A percentile compares a stretch with the other conserved stretches of the same genome.
Conservation (phyloP, 2,888 invertebrate species). For the Gryllus longicercus region DNA sequence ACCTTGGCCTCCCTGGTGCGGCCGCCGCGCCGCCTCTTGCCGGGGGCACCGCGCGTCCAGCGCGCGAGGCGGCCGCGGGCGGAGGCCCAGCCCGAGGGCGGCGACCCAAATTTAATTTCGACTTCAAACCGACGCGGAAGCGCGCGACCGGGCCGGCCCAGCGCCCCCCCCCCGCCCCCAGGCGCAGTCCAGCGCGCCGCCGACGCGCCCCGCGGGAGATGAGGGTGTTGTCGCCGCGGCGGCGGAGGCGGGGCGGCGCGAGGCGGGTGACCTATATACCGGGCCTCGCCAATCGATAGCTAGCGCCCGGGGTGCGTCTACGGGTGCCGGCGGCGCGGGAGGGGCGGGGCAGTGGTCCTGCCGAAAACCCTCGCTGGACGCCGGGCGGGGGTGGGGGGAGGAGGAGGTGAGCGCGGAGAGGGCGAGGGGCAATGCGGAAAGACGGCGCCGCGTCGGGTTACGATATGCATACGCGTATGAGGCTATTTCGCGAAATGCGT, state of each 20-base stretch:
- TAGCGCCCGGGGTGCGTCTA: neutral
- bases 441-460: too few species aligned
- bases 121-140: neutral
- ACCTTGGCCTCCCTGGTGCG: too few species aligned
- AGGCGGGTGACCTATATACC: neutral
- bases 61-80: too few species aligned
- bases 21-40: too few species aligned
- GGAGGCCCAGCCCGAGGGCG: neutral
- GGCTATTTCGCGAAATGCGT: too few species aligned
- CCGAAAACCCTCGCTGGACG: neutral
- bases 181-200: neutral
- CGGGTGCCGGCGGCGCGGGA: neutral
- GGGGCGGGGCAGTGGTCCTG: neutral
- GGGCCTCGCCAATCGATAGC: constrained; percentile 1
- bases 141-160: neutral
- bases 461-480: too few species aligned
- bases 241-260: neutral
- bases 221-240: neutral
- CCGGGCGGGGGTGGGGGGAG: neutral
- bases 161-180: neutral
- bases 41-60: too few species aligned
- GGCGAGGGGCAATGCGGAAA: neutral
- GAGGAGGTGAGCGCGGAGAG: neutral
- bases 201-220: neutral
- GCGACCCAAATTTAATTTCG: constrained; percentile 17